Conservation (phyloP, 2,113 vertebrate species). For the Lasiurus cinereus region DNA sequence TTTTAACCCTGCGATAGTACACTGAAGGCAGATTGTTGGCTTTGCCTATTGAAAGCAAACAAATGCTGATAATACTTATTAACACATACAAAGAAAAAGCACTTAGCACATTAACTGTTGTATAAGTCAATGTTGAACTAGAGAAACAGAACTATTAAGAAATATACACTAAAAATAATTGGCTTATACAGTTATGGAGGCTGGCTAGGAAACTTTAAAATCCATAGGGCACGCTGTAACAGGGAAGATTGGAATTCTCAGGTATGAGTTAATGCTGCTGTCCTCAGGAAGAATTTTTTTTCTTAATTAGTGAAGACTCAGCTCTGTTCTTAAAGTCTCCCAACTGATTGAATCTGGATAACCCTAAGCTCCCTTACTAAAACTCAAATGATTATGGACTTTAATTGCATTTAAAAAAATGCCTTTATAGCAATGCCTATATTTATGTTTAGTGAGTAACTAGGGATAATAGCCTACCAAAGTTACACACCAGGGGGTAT, state of each 20-base stretch:
- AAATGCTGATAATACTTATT: constrained; percentile 34
- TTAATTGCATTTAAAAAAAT: background rate
- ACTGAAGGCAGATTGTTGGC: background rate
- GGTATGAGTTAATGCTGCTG: background rate
- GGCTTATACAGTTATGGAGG: background rate
- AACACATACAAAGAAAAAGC: background rate
- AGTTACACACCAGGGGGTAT: background rate
- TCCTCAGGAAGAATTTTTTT: background rate
- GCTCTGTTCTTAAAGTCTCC: background rate
- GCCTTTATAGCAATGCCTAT: background rate
- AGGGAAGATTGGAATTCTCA: background rate
- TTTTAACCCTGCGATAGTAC: constrained; percentile 34
- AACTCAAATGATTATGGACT: background rate
- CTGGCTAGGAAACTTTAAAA: background rate
- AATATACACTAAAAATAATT: background rate
- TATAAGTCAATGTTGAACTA: background rate
- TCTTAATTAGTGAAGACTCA: background rate
- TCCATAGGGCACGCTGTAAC: background rate
- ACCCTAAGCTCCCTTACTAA: background rate
- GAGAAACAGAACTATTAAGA: background rate
- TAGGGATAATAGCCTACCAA: background rate
- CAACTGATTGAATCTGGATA: background rate
- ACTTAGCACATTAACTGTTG: background rate
- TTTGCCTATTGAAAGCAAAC: constrained; percentile 45
- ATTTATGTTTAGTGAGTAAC: background rate